These are phyloP conservation scores for Diadumene lineata DNA, from an alignment of 92 coral and sea anemone species.

Conservation along the genomic window DNA sequence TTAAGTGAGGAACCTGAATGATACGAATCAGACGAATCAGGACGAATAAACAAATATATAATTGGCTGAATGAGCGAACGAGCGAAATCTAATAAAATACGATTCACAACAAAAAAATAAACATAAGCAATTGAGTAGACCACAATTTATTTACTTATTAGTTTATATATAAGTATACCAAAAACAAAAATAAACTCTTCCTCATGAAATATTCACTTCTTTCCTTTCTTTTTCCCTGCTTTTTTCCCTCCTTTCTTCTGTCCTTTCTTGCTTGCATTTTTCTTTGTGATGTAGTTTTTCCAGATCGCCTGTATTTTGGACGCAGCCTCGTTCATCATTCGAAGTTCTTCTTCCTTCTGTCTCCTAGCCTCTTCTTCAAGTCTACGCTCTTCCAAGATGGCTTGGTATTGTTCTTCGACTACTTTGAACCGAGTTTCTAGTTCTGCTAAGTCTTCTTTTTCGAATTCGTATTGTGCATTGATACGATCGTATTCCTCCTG, in stretches of 20 bases:
- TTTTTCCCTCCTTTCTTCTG: constrained; percentile 65
- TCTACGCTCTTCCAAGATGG: constrained; percentile 81
- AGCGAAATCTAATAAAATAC: too few relatives aligned
- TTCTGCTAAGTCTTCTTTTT: constrained; percentile 69
- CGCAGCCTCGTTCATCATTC: constrained; percentile 47
- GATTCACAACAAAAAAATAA: too few relatives aligned
- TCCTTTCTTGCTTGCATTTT: constrained; percentile 59
- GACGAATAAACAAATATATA: too few relatives aligned
- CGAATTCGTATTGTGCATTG: constrained; percentile 74
- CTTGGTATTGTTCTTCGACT: constrained; percentile 73
- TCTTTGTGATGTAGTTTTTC: constrained; percentile 68
- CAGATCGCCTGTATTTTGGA: constrained; percentile 72
- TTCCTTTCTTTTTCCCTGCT: constrained; percentile 6
- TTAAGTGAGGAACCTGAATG: too few relatives aligned
- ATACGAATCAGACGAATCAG: too few relatives aligned
- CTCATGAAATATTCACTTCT: not conserved
- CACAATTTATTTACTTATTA: too few relatives aligned
- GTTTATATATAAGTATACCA: too few relatives aligned
- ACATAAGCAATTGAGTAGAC: too few relatives aligned
- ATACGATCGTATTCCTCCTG: constrained; percentile 87
- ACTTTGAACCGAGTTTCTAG: constrained; percentile 64
- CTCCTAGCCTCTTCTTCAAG: constrained; percentile 72
- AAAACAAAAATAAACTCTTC: too few relatives aligned
- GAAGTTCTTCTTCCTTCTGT: constrained; percentile 47
- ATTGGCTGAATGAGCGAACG: too few relatives aligned